Conservation (phyloP, 2,113 vertebrate genomes). For the Deroptyus accipitrinus region DNA sequence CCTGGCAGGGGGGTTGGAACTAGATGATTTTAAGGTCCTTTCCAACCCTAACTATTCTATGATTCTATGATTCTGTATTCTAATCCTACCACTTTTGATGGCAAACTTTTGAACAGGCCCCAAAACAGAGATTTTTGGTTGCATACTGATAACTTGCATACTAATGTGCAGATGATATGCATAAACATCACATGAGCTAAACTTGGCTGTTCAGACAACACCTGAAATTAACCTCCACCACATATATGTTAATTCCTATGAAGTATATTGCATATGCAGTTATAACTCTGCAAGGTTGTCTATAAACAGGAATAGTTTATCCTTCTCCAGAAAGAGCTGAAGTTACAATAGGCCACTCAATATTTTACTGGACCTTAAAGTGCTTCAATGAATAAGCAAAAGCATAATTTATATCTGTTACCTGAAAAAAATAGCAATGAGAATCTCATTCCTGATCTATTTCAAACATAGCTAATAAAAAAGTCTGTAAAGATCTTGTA, state of each 20-base stretch:
- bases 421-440: rapidly evolving
- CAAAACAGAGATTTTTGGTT: background rate
- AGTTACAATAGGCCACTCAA: background rate
- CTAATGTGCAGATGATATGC: background rate
- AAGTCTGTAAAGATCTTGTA: background rate
- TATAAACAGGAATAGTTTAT: background rate
- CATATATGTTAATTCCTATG: background rate
- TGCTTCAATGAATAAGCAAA: background rate
- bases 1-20: no score
- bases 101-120: background rate
- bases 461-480: background rate
- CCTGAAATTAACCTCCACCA: background rate
- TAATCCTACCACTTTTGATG: background rate
- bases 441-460: background rate
- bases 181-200: background rate
- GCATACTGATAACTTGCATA: background rate
- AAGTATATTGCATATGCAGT: background rate
- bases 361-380: background rate
- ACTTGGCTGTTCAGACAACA: background rate
- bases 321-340: background rate
- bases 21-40: no score
- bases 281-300: background rate
- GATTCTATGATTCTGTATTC: background rate
- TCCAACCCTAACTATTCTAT: no score
- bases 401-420: background rate